A percentile compares a stretch with the other conserved stretches of the same genome.
Conservation (phyloP, 2,888 invertebrate species). For the Rhagium mordax region DNA sequence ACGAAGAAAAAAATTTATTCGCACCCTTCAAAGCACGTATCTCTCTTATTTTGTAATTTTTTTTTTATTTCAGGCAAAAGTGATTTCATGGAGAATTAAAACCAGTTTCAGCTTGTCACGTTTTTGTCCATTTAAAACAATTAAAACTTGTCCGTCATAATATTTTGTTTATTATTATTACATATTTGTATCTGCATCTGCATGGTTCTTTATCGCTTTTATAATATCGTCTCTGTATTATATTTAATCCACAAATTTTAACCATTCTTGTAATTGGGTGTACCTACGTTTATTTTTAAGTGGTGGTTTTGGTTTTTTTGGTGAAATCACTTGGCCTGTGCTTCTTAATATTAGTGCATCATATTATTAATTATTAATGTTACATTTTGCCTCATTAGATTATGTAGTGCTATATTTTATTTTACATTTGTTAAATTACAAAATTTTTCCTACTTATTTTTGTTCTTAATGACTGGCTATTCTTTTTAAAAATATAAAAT, state of each 20-base stretch:
- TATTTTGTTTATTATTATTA: constrained; percentile 9
- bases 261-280: constrained; percentile 3
- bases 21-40: constrained; percentile 67
- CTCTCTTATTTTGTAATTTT: constrained; percentile 60
- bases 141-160: constrained; percentile 22
- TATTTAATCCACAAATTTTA: constrained; percentile 19
- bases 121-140: constrained; percentile 27
- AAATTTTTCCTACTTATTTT: background rate
- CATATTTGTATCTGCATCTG: constrained; percentile 29
- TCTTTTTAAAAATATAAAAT: background rate
- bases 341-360: constrained; percentile 39
- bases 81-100: constrained; percentile 59
- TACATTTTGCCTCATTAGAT: constrained; percentile 24
- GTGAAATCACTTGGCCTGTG: constrained; percentile 42
- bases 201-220: constrained; percentile 24
- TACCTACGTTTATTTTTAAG: constrained; percentile 15
- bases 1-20: constrained; percentile 59
- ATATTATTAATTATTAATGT: constrained; percentile 25
- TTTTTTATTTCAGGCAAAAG: constrained; percentile 57
- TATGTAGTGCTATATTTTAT: background rate
- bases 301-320: constrained; percentile 37
- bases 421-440: background rate
- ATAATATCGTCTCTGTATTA: constrained; percentile 13
- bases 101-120: constrained; percentile 34
- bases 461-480: background rate